Base-by-base conservation (phyloP, 2,888 invertebrate species). In the Dioctria linearis region DNA sequence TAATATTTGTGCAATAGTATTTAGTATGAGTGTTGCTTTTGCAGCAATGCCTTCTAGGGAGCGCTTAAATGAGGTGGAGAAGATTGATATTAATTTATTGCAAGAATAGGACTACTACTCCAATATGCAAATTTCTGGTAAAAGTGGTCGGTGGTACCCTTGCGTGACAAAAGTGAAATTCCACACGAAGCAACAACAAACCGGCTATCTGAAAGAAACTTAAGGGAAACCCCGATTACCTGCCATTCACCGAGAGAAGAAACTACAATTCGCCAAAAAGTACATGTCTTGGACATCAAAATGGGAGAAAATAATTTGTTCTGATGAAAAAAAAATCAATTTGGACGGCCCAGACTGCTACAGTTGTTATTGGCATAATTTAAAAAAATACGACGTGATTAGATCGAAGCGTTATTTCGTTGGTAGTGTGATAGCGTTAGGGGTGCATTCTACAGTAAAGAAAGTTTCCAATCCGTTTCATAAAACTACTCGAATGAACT, bases 171-270 rank as follows among this genome's bases (percentile, higher is more conserved):
- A 73, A 40, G 42, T 9, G 40, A 57, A 73, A 57, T 73, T 73
- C 57, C 57, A 39, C 57, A 73, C 8, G 73, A 73, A 25, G 40
- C 73, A 73, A 73, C 42, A 42, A 73, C 73, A 59, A 73, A 73
- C 57, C 57, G 57, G 57, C 59, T 73, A 73, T 73, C 42, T 59
- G 3, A 37, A 42, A 57, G 40, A 42, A 71, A 71, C 40, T 46
- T 13, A 71, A 71, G 51, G 42, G 40, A 59, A 73, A 73, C 73
- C 73, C 9, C 40, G 54, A 51, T 69, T 69, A 69, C 46, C 69
- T 69, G 54, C 61, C 61, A 4, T 61, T 61, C 37, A 61, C 39
- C 61, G 61, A 61, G 61, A 61, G 61, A 61, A 61, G 39, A 25
- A 9, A 61, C 61, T 61, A 5, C 61, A 61, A 25, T 61, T 37